Evolutionary conservation across 2,797 vertebrate genomes (phyloP).

Genomic region (Helarctos malayanus): DNA sequence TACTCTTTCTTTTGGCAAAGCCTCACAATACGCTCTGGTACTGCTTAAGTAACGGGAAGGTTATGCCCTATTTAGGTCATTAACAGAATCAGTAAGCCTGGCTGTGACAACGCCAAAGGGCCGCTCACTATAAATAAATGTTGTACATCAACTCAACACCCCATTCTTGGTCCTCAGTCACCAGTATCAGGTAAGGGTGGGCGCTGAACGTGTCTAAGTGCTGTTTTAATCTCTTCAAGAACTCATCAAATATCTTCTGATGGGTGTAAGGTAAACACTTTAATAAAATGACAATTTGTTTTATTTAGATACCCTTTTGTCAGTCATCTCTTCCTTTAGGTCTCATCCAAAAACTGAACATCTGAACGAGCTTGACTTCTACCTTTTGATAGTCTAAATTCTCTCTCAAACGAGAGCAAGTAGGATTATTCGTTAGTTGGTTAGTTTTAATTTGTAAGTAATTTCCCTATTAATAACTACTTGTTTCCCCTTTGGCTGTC

Average conservation of each 20-base stretch:
- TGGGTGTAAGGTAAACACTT: constrained; percentile 36
- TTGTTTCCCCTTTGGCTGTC: constrained; percentile 36
- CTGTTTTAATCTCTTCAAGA: constrained; percentile 4
- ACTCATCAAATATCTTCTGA: constrained; percentile 63
- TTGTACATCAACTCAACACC: not conserved
- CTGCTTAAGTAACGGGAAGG: not conserved
- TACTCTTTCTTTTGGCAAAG: constrained; percentile 43
- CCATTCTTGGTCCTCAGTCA: not conserved
- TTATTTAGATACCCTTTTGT: constrained; percentile 51
- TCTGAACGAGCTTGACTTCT: constrained; percentile 25
- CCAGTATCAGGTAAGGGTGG: not conserved
- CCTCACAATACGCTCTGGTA: not conserved
- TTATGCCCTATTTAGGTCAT: constrained; percentile 25
- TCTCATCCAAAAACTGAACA: constrained; percentile 43
- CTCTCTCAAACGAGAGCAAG: constrained; percentile 33
- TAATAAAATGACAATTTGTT: constrained; percentile 29
- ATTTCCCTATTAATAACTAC: constrained; percentile 54
- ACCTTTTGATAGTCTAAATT: constrained; percentile 52
- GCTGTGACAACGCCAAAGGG: not conserved
- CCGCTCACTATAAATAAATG: constrained; percentile 26
- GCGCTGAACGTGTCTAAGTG: not conserved
- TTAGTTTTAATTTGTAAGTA: constrained; percentile 28
- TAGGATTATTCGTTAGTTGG: not conserved
- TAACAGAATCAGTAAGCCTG: constrained; percentile 39
- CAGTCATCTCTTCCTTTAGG: constrained; percentile 41